Base-by-base conservation (phyloP, 2,797 vertebrate species). In the Platyrinchus mystaceus region DNA sequence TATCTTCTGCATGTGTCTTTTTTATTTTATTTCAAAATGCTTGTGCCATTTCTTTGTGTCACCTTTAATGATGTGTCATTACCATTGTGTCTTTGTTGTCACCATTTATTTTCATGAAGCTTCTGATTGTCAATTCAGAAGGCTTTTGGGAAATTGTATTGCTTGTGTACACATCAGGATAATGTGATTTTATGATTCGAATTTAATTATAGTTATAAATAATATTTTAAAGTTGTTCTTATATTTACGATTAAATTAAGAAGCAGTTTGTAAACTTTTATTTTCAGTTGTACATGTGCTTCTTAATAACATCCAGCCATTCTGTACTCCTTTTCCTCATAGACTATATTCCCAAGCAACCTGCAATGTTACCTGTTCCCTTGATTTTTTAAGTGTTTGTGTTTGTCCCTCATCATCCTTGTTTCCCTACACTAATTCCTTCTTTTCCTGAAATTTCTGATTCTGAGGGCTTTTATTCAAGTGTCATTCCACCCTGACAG, bases 151-250 rank as follows among this genome's bases (percentile, higher is more conserved):
- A 37, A 83, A 73, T 39, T 24, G 5, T 64, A 7, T 76, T 63
- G 7, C 34, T 59, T 52, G 26, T 67, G 24, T 66, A 18, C 27
- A 30, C 27, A 70, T 20, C 24, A 44, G 11, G 30, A 50, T 34
- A 59, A 10, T 20, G 7, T n/a, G 12, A 17, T 66, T 26, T 58
- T 80, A 41, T 0, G 0, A 59, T 62, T 56, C 53, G 5, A 46
- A 62, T 73, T 28, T 37, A 58, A 12, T 69, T 62, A 34, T 15
- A 2, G 1, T 55, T 58, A 50, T 66, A 63, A 62, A 62, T 58
- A 53, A 17, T 67, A 32, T 21, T 85, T 75, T 10, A 4, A 41
- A n/a, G 41, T 59, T 0, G 4, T 63, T 68, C 18, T 58, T 73
- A 41, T 46, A 22, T 55, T 64, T 63, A 30, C 34, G 8, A 58